Conservation (phyloP, 2,113 vertebrate species). For the Athene noctua region DNA sequence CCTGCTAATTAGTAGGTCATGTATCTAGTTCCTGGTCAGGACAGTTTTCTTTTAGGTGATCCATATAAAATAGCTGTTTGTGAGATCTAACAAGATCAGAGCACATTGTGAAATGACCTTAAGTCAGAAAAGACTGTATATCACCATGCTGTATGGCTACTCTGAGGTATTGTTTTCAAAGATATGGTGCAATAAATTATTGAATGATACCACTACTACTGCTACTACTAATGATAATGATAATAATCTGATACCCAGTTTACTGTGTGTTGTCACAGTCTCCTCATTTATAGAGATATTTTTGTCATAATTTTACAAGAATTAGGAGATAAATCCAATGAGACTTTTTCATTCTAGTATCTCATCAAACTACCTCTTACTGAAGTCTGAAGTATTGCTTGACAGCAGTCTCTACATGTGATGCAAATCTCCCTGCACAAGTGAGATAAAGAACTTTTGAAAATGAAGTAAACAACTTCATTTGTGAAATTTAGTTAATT, state of each 20-base stretch:
- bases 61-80: neutral
- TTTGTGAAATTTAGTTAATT: neutral
- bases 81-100: neutral
- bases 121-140: neutral
- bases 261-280: neutral
- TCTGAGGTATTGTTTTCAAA: neutral
- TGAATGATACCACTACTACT: neutral
- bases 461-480: neutral
- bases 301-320: neutral
- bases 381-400: neutral
- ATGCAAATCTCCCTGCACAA: neutral
- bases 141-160: neutral
- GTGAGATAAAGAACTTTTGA: neutral
- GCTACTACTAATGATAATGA: neutral
- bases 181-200: neutral
- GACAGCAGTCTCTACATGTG: neutral
- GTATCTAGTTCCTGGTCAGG: neutral
- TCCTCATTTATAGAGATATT: neutral
- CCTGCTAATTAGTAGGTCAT: neutral
- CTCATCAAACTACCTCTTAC: neutral
- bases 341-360: neutral
- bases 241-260: rapidly evolving
- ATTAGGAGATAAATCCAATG: neutral
- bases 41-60: neutral
- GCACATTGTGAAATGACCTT: neutral